Base-by-base conservation (phyloP, 2,888 invertebrate genomes). In the Escarpia spicata region DNA sequence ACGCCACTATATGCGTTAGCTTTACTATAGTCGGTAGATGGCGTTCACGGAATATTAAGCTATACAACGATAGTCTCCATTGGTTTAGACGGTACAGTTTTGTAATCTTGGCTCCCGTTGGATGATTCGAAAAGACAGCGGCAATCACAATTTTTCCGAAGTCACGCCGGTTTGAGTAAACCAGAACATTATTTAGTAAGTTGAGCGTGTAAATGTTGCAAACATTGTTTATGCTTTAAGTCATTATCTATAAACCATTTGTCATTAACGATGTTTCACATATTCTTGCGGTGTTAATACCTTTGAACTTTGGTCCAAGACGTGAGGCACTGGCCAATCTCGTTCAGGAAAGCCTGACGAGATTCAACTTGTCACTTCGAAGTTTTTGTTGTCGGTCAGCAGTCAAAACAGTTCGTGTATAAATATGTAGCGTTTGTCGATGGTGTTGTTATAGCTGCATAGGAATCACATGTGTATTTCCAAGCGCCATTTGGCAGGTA, bases 61-160 rank as follows among this genome's bases (percentile, higher is more conserved):
- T 26, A 75, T 75, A 26, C 26, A 75, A 75, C 75, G n/a, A 75
- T 75, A 75, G 75, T 15, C 19, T 75, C 75, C 75, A 75, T 26
- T 75, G 75, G 75, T 75, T 52, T 75, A 75, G 75, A 26, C 75
- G 75, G 75, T 3, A 75, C 75, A 75, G 75, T 75, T 75, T 52
- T 75, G 75, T n/a, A 75, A 75, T 75, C 75, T 75, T 26, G 75
- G 75, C 19, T 75, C 26, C 75, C 75, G 75, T 75, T 75, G 75
- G 75, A 75, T 75, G 75, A 75, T 75, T 75, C 75, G 75, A 75
- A 75, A 75, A 75, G 75, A n/a, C 75, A 75, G 75, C 75, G 75
- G 75, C 75, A 75, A 75, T 75, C 75, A 26, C 2, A 26, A 75
- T 26, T 26, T 75, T 75, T 75, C 75, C 6, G 26, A 75, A 75